These are phyloP conservation scores for Lepus timidus DNA, from an alignment of 2,113 vertebrate species.

Conservation along the genomic window DNA sequence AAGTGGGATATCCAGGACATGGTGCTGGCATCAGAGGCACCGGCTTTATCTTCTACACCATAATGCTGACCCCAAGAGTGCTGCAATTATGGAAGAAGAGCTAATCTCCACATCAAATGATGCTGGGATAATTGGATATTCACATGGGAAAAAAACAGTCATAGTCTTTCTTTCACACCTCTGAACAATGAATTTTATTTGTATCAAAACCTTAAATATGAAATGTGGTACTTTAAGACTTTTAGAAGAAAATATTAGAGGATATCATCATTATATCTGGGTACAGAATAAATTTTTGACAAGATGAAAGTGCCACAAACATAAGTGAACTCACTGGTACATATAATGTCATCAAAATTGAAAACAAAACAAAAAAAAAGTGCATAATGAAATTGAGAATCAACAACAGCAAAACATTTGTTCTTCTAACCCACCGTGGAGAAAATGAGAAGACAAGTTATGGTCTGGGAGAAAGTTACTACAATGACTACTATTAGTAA, in stretches of 20 bases:
- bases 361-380: neutral
- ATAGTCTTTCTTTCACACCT: neutral
- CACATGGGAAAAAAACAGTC: neutral
- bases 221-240: neutral
- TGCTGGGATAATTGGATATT: neutral
- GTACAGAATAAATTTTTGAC: neutral
- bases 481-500: neutral
- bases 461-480: neutral
- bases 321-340: neutral
- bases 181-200: neutral
- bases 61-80: neutral
- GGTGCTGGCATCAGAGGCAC: too few relatives aligned
- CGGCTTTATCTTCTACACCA: too few relatives aligned
- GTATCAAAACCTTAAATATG: neutral
- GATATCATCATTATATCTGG: neutral
- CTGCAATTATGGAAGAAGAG: neutral
- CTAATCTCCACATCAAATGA: neutral
- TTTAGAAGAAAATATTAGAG: conserved; percentile 34
- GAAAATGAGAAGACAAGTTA: neutral
- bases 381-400: neutral
- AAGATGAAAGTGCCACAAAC: neutral
- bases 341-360: conserved; percentile 23
- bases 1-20: too few relatives aligned
- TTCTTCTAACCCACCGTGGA: neutral
- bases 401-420: neutral